Evolutionary conservation across 2,797 vertebrate species (phyloP), one percentile per base, ranked within the genome.

Genomic region (Phoebastria nigripes): DNA sequence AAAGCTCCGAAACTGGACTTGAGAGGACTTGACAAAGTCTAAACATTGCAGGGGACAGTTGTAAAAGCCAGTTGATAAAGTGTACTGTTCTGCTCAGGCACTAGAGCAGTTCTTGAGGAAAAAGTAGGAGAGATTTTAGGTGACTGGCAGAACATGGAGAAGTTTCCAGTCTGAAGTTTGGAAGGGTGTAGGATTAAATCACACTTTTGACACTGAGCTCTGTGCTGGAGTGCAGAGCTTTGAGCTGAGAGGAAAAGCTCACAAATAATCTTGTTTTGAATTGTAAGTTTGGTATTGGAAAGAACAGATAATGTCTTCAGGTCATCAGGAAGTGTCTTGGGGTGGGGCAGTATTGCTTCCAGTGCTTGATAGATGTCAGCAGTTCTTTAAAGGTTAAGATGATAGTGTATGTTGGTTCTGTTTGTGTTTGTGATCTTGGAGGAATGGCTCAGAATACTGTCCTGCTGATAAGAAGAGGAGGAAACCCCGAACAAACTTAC

Each of bases 371-470:
- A 44, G 42, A 24, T 59, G 59, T 47, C 66, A 73, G 70, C 70
- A 62, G 73, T 79, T 81, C 72, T 87, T 69, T 49, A 28, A n/a
- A 91, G 20, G 26, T 76, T 46, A 54, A 79, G 51, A 19, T 67
- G 77, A 33, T 33, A 22, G 12, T 28, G 0, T 54, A 1, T 37
- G 10, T 66, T 76, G 2, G 11, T 42, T 42, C 58, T 37, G 0
- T 62, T 72, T 92, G 37, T 71, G 54, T 49, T n/a, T 88, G 47
- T 58, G 18, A 8, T 89, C 39, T 44, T 62, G 52, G 55, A 63
- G 42, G 39, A 80, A 44, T 28, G 42, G 26, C 44, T 87, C 21
- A 3, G 56, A 39, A 22, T 61, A 20, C 31, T 52, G 41, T 39
- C n/a, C 8, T 1, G 3, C 11, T 52, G 44, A 12, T 55, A 39